These are phyloP conservation scores for Nycteola revayana DNA, from an alignment of 2,888 invertebrate genomes.

Conservation along the genomic window DNA sequence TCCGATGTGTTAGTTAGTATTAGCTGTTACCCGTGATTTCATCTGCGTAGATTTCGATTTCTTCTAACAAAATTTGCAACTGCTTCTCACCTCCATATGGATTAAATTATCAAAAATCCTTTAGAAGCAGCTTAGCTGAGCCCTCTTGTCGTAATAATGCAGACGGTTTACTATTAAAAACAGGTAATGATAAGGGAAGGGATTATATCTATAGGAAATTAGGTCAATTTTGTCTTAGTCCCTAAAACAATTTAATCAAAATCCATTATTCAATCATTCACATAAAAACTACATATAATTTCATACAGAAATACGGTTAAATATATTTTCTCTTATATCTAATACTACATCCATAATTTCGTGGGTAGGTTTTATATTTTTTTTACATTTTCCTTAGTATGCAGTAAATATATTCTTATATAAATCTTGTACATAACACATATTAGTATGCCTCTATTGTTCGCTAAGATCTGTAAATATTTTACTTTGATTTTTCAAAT, in stretches of 20 bases:
- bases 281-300: constrained; percentile 83
- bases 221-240: constrained; percentile 58
- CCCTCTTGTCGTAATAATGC: too few relatives aligned
- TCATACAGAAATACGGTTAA: constrained; percentile 82
- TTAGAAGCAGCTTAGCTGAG: too few relatives aligned
- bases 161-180: too few relatives aligned
- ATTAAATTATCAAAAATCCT: too few relatives aligned
- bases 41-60: too few relatives aligned
- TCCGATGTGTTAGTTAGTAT: too few relatives aligned
- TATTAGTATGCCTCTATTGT: constrained; percentile 50
- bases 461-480: constrained; percentile 67
- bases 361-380: constrained; percentile 62
- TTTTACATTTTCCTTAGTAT: constrained; percentile 74
- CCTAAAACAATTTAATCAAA: constrained; percentile 79
- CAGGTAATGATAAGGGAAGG: constrained; percentile 5
- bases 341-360: constrained; percentile 74
- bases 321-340: constrained; percentile 76
- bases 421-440: constrained; percentile 61
- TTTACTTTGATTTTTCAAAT: constrained; percentile 41
- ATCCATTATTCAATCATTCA: constrained; percentile 76
- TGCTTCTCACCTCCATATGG: too few relatives aligned
- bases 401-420: constrained; percentile 73
- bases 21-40: too few relatives aligned
- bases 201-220: constrained; percentile 30
- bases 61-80: too few relatives aligned